These are phyloP conservation scores for Rhyacichthys aspro DNA, from an alignment of 2,797 vertebrate genomes.

Conservation along the genomic window DNA sequence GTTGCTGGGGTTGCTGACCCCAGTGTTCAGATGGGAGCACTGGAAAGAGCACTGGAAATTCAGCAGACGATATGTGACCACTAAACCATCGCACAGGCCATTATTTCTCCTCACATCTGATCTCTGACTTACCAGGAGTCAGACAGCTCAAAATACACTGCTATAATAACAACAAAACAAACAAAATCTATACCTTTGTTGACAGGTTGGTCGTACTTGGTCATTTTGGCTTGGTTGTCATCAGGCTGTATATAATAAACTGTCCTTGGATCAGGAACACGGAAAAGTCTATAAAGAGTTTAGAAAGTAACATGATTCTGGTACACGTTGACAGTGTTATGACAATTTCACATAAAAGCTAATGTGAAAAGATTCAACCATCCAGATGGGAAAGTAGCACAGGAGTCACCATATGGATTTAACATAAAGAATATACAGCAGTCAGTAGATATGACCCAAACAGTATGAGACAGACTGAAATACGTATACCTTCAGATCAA, in stretches of 20 bases:
- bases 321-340: neutral
- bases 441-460: neutral
- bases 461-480: neutral
- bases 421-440: neutral
- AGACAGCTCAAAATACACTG: too few species aligned
- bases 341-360: neutral
- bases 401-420: neutral
- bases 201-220: too few species aligned
- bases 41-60: neutral
- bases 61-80: neutral
- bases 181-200: too few species aligned
- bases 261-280: neutral
- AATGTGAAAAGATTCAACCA: neutral
- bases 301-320: neutral
- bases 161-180: too few species aligned
- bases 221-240: neutral
- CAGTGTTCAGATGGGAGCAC: neutral
- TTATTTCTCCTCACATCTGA: neutral
- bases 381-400: neutral
- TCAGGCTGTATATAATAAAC: neutral
- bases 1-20: neutral
- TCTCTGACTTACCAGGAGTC: too few species aligned
- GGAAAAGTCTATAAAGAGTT: neutral
- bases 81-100: neutral
- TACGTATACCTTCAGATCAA: conserved; percentile 12